A percentile compares a stretch with the other conserved stretches of the same genome.
Conservation (phyloP, 2,797 vertebrate species). For the Eulemur coronatus region DNA sequence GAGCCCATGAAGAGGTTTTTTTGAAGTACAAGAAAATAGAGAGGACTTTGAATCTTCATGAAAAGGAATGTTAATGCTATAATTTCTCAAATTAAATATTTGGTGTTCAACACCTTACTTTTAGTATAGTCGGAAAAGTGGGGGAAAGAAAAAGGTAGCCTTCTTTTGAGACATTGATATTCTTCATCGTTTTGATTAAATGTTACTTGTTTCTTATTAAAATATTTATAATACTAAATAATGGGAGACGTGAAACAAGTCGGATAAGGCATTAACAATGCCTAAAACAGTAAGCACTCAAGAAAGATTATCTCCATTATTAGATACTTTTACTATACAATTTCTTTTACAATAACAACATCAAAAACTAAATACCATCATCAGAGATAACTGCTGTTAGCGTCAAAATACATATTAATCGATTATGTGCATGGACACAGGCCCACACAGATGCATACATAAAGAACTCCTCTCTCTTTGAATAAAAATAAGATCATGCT, state of each 20-base stretch:
- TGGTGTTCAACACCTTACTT: not conserved
- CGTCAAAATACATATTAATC: not conserved
- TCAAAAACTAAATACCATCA: not conserved
- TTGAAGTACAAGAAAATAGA: not conserved
- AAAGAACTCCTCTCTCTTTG: not conserved
- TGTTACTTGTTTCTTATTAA: not conserved
- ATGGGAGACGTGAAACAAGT: not conserved
- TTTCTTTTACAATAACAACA: not conserved
- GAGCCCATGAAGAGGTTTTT: not conserved
- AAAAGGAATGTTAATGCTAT: not conserved
- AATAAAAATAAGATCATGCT: slow-evolving; percentile 4
- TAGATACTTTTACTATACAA: not conserved
- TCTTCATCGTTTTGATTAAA: slow-evolving; percentile 12
- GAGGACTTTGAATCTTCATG: not conserved
- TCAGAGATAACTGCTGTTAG: not conserved
- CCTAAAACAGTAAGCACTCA: not conserved
- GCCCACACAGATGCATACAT: not conserved
- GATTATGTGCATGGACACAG: not conserved
- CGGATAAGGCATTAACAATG: not conserved
- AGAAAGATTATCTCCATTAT: not conserved
- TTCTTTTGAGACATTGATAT: not conserved
- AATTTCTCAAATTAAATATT: slow-evolving; percentile 11
- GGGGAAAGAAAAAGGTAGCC: not conserved
- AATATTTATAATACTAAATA: not conserved
- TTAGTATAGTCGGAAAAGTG: not conserved